Base-by-base conservation (phyloP, 2,113 vertebrate genomes). In the Archilochus colubris region DNA sequence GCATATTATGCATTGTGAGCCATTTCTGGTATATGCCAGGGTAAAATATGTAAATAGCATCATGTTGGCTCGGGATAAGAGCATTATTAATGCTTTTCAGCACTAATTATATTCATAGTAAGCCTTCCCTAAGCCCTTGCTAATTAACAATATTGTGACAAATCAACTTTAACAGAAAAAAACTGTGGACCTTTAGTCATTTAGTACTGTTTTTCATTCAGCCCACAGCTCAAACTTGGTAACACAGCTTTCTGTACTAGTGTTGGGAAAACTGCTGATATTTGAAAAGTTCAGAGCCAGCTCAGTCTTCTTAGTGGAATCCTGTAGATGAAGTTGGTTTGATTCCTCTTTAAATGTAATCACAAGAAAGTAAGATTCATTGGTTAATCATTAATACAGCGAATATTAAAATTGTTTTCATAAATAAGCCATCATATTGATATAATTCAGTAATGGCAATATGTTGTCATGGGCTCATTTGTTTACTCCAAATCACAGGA, bases 51-150 rank as follows among this genome's bases (percentile, higher is more conserved):
- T 95, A 95, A 95, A 96, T 83, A 94, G 73, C 85, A 63, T 96
- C 78, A 70, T 84, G 62, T 96, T 94, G 91, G 84, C 91, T 88
- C 7, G 2, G 90, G 75, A 89, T 96, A 97, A 94, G 94, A 95
- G 75, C 10, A 3, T 96, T 96, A 96, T 97, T 97, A 96, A 94
- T 96, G 97, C 91, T 96, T 95, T 97, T 96, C 93, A 15, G 90
- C 91, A 72, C 79, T 86, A 96, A 96, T 97, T 97, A 96, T 97
- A 97, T 97, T 97, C 96, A 86, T 95, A 94, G 93, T 97, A 97
- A 97, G 96, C 97, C 96, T 97, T 95, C 59, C 57, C 72, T 97
- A 95, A 96, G 91, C 83, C 94, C 91, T 96, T 92, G 79, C 89
- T 97, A 95, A 96, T 97, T 97, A 96, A 96, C 88, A 96, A 94